These are phyloP conservation scores for Centropus bengalensis DNA, from an alignment of 2,113 vertebrate species.

Conservation along the genomic window DNA sequence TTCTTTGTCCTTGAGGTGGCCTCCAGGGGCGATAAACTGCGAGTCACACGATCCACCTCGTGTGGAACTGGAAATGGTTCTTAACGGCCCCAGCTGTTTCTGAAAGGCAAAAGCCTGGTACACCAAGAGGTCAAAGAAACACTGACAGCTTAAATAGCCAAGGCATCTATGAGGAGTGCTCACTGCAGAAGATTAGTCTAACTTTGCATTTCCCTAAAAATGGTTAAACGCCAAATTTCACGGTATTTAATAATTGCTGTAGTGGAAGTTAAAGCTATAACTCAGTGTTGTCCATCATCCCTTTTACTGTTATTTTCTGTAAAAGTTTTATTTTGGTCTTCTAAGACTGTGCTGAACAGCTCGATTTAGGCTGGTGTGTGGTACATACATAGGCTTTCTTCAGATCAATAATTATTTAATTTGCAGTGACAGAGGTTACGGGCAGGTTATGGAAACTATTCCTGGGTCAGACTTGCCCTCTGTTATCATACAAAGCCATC, in stretches of 20 bases:
- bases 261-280: background rate
- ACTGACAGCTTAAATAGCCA: background rate
- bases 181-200: background rate
- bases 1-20: constrained; percentile 91
- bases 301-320: background rate
- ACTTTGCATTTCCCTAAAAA: background rate
- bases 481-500: rapidly evolving
- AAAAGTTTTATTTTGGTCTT: background rate
- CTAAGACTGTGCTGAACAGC: background rate
- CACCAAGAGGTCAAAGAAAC: constrained; percentile 41
- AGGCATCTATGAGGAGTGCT: background rate
- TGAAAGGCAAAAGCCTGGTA: constrained; percentile 53
- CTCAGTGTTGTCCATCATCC: background rate
- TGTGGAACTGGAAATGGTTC: constrained; percentile 88
- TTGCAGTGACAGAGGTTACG: background rate
- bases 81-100: constrained; percentile 87
- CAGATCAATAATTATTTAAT: background rate
- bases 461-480: background rate
- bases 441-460: background rate
- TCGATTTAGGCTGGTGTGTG: rapidly evolving
- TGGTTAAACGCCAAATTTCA: rapidly evolving
- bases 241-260: rapidly evolving
- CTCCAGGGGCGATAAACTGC: constrained; percentile 92
- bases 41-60: constrained; percentile 89
- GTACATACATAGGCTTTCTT: background rate